Evolutionary conservation across 2,797 vertebrate genomes (phyloP), one percentile per base, ranked within the genome.

Genomic region (Ptychadena robeensis): DNA sequence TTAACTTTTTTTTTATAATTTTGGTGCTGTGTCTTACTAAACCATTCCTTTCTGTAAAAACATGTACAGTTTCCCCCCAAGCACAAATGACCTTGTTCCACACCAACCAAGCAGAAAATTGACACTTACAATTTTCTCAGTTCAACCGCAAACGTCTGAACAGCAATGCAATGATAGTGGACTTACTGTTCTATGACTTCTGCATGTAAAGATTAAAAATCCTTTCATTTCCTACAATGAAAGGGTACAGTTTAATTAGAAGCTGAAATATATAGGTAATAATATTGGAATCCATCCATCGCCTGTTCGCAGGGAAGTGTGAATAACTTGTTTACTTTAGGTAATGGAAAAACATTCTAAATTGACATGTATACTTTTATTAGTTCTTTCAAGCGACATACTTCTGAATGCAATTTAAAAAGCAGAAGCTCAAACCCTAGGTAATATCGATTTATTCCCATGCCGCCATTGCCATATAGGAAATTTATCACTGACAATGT

Each of bases 21-120:
- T 31, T 53, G 30, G 8, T 59, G 9, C 63, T 69, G 44, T 66
- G n/a, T 44, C 15, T 73, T 79, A 10, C 12, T 71, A 59, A 68
- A 38, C 10, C 34, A 30, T 83, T 63, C 10, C 71, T 83, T 48
- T 73, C 65, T 34, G 61, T 73, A 73, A 68, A 66, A 37, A 40
- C 35, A 63, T 68, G 28, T 27, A 74, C 18, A 28, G 31, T 44
- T 18, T 34, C 30, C 35, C 74, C 81, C 76, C 44, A 68, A 73
- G 63, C 44, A 79, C 44, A 73, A 34, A 79, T 79, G 70, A 73
- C 82, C 63, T 65, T 79, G 32, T 79, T 57, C 75, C 10, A 40
- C 53, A 18, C 22, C 68, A 73, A 10, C 61, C 82, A 83, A 67
- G 82, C 75, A 73, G 75, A 83, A 83, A 79, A 83, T 83, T 59